Percentiles rank a stretch among this genome's conserved stretches.
These are phyloP conservation scores for Geodia barretti DNA, from an alignment of 37 sponge, comb jelly and placozoan genomes.

Conservation along the genomic window DNA sequence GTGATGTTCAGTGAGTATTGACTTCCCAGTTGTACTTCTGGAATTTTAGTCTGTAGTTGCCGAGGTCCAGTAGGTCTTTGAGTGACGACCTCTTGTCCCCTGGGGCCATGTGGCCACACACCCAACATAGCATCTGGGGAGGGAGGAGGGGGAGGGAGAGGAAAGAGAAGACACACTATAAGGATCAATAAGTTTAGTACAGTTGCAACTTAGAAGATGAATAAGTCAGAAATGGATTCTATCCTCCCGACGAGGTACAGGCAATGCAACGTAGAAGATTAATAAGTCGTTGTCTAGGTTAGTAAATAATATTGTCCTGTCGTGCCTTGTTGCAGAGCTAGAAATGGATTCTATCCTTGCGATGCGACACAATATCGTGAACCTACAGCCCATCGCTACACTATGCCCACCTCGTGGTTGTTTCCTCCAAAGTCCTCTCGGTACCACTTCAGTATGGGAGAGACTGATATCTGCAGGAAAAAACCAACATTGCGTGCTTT, in stretches of 20 bases:
- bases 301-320: too few relatives aligned
- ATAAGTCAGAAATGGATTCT: too few relatives aligned
- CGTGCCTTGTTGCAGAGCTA: too few relatives aligned
- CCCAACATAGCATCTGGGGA: slow-evolving; percentile 52
- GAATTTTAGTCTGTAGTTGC: slow-evolving; percentile 65
- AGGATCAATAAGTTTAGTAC: neutral
- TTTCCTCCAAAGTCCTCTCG: slow-evolving; percentile 88
- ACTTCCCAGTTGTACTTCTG: slow-evolving; percentile 86
- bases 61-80: slow-evolving; percentile 11
- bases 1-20: too few relatives aligned
- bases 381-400: neutral
- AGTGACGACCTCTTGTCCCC: slow-evolving; percentile 52
- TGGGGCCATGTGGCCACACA: slow-evolving; percentile 43
- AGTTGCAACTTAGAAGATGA: neutral
- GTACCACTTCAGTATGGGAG: slow-evolving; percentile 95
- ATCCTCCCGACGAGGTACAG: too few relatives aligned
- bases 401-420: slow-evolving; percentile 58
- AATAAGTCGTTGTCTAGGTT: too few relatives aligned
- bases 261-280: too few relatives aligned
- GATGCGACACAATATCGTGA: too few relatives aligned
- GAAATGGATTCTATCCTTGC: too few relatives aligned
- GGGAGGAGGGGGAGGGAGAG: neutral
- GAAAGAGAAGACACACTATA: neutral
- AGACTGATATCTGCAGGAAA: too few relatives aligned
- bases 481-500: too few relatives aligned